phyloP scores from a whole-genome alignment of 35 echinoderm and acorn worm genomes.

The Patiria miniata region DNA sequence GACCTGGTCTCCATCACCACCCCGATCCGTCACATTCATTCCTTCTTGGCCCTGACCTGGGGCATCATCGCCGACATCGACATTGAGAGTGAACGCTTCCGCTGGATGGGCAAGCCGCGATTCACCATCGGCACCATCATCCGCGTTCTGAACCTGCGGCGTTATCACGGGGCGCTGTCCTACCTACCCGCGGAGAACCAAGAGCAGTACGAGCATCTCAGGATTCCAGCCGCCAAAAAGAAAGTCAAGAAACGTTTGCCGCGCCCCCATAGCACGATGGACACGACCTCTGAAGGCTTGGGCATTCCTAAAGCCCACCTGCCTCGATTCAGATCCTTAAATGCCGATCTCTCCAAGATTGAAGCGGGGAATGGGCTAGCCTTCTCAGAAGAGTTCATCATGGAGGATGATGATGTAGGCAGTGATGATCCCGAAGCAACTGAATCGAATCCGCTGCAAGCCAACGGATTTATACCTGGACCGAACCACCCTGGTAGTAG shows the following conservation, averaged over 20 bases:
- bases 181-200: constrained; percentile 63
- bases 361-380: not conserved
- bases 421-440: constrained; percentile 23
- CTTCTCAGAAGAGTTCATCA: not conserved
- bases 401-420: constrained; percentile 5
- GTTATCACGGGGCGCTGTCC: constrained; percentile 58
- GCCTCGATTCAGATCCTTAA: not conserved
- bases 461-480: not conserved
- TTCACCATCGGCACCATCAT: constrained; percentile 70
- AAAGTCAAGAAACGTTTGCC: not conserved
- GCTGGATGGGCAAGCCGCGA: constrained; percentile 71
- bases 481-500: not conserved
- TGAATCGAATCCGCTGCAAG: not conserved
- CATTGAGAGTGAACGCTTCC: constrained; percentile 92
- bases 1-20: constrained; percentile 74
- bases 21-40: constrained; percentile 38
- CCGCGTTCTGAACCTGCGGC: constrained; percentile 62
- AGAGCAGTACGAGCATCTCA: constrained; percentile 34
- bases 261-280: not conserved
- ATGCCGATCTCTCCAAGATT: not conserved
- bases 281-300: not conserved
- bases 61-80: constrained; percentile 96
- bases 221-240: not conserved
- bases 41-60: constrained; percentile 87
- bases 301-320: not conserved